A percentile compares a stretch with the other conserved stretches of the same genome.
Evolutionary conservation across 2,797 vertebrate species (phyloP).

Genomic region (Bufotes viridis): DNA sequence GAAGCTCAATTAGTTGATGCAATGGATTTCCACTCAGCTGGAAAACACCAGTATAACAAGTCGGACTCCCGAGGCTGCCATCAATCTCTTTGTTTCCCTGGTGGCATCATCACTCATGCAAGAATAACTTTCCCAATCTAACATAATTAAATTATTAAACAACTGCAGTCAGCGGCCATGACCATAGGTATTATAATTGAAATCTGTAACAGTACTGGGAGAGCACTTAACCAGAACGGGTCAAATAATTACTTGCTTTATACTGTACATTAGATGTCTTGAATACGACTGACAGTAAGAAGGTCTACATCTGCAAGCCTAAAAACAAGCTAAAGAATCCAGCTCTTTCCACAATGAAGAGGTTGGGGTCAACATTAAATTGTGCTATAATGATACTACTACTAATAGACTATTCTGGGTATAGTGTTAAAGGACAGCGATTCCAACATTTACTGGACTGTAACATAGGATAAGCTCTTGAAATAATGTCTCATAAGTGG

Average conservation of each 20-base stretch:
- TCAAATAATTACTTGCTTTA: neutral
- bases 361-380: neutral
- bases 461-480: neutral
- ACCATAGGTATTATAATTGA: conserved; percentile 60
- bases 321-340: neutral
- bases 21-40: conserved; percentile 64
- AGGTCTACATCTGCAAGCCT: neutral
- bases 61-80: conserved; percentile 61
- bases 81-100: conserved; percentile 67
- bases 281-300: neutral
- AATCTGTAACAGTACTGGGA: conserved; percentile 3
- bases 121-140: conserved; percentile 71
- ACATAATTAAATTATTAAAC: conserved; percentile 76
- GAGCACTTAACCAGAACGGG: neutral
- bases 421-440: neutral
- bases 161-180: conserved; percentile 68
- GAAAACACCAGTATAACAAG: conserved; percentile 63
- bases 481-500: neutral
- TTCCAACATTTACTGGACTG: neutral
- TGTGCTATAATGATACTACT: neutral
- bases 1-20: conserved; percentile 59
- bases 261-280: neutral
- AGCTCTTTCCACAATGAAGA: neutral
- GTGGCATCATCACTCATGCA: conserved; percentile 70
- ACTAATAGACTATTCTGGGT: neutral